phyloP scores from a whole-genome alignment of 2,888 invertebrate genomes.

The Holacanthella duospinosa region DNA sequence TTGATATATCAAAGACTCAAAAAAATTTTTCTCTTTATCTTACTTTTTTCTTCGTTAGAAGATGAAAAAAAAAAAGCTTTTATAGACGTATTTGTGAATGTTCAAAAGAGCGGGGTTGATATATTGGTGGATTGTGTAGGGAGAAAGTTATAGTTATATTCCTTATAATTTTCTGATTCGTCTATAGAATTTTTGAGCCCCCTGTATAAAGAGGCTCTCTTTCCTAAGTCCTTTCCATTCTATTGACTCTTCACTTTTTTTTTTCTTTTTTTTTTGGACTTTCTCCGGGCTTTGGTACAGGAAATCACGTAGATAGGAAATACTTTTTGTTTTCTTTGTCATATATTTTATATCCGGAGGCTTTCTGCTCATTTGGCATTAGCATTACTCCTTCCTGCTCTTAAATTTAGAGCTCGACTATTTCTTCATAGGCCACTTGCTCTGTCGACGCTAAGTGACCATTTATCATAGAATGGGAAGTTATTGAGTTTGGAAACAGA shows the following conservation, averaged over 20 bases:
- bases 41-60: background rate
- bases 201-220: background rate
- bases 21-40: background rate
- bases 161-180: background rate
- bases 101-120: background rate
- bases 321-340: background rate
- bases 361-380: background rate
- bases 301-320: background rate
- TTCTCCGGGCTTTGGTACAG: background rate
- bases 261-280: background rate
- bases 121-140: background rate
- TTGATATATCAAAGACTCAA: background rate
- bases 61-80: background rate
- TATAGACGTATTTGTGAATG: background rate
- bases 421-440: no score
- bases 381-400: background rate
- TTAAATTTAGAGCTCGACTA: background rate
- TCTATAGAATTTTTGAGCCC: no score
- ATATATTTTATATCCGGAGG: background rate
- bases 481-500: no score
- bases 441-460: background rate
- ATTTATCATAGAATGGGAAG: background rate
- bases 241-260: background rate
- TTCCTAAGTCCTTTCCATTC: background rate
- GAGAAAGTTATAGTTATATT: background rate